Evolutionary conservation across 2,888 invertebrate genomes (phyloP), one percentile per base, ranked within the genome.

Genomic region (Blomia tropicalis): DNA sequence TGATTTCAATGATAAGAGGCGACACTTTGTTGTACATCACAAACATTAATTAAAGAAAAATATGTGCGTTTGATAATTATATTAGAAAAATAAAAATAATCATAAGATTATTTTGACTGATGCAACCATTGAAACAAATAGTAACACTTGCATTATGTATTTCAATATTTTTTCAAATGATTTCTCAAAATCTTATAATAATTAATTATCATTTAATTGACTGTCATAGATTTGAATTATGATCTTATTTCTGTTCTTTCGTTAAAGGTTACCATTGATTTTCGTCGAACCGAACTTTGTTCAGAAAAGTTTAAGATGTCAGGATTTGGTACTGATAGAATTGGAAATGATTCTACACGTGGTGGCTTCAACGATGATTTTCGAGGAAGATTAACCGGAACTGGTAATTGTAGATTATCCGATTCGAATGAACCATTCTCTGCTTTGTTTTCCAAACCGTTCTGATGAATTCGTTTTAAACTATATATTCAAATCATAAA

Each of bases 221-320:
- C n/a, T n/a, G n/a, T n/a, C n/a, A n/a, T n/a, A n/a, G n/a, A 36
- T 11, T 17, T 36, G 7, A 36, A 47, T 47, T 27, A 47, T 11
- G 29, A 32, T 56, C 30, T 23, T n/a, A 56, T 56, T 27, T 27
- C 25, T 22, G 56, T 56, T 14, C 29, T 11, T 25, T 56, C 56
- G 29, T 56, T 56, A 30, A 56, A 56, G 25, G 56, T 56, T 31
- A 56, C 56, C 2, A 56, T 56, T 22, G 56, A 56, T 56, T 56
- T 56, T 29, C 56, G 25, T 47, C 47, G 47, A 11, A 47, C 17
- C 22, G 17, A 3, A 3, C 22, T 47, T 2, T 14, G 17, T 14
- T 47, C 47, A 47, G 22, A 11, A 19, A n/a, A 47, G n/a, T 11
- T 47, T 7, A 7, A 11, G 51, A 7, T 27, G 7, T 27, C 51